Evolutionary conservation across 2,113 vertebrate genomes (phyloP).

Genomic region (Platanista minor): DNA sequence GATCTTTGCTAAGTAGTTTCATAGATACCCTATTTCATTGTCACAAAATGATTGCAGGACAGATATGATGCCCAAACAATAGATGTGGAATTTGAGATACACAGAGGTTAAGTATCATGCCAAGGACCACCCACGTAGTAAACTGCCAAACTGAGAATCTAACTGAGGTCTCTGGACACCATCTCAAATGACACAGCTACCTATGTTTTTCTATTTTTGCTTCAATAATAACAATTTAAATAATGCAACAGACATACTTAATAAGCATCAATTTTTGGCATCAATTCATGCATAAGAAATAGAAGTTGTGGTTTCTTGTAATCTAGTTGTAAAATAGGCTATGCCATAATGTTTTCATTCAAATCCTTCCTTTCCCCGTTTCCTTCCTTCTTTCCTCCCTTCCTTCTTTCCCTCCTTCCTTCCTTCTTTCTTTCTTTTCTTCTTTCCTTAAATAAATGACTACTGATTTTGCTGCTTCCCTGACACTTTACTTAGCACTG

Average conservation of each 20-base stretch:
- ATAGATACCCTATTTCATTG: background rate
- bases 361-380: too few species aligned
- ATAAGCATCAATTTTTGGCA: background rate
- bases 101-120: background rate
- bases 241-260: background rate
- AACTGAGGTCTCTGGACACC: background rate
- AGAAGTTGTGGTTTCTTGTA: background rate
- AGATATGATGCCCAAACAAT: background rate
- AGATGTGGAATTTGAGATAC: background rate
- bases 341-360: background rate
- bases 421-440: background rate
- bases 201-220: background rate
- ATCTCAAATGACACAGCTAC: background rate
- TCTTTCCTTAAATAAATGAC: background rate
- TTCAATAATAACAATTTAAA: background rate
- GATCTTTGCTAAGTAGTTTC: background rate
- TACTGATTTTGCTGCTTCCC: background rate
- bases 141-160: background rate
- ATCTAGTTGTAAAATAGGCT: background rate
- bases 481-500: background rate
- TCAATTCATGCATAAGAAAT: background rate
- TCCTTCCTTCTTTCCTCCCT: background rate
- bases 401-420: background rate
- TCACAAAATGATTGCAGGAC: background rate
- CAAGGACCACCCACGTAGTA: background rate